Conservation (phyloP, 2,888 invertebrate genomes). For the Andrena praecox region DNA sequence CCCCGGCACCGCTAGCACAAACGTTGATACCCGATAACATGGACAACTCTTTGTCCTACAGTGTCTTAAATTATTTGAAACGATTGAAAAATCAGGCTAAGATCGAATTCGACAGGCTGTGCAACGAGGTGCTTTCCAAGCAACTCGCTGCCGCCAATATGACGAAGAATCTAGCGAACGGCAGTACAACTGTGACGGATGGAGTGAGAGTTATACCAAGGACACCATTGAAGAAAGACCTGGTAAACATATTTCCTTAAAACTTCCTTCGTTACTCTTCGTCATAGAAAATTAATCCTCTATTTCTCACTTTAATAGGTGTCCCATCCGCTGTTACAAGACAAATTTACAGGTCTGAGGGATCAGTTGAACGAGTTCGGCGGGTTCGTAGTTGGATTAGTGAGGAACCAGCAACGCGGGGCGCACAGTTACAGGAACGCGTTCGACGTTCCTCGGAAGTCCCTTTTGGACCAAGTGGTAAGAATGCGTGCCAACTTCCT, state of each 20-base stretch:
- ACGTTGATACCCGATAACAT: conserved; percentile 96
- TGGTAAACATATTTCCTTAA: conserved; percentile 85
- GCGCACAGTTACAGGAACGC: conserved; percentile 94
- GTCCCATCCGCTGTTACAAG: conserved; percentile 92
- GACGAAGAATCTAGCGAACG: conserved; percentile 80
- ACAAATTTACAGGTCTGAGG: conserved; percentile 92
- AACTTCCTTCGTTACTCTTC: background rate
- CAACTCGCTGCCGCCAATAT: conserved; percentile 83
- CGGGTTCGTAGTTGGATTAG: conserved; percentile 92
- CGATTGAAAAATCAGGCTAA: conserved; percentile 97
- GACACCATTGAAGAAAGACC: conserved; percentile 91
- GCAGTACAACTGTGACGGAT: conserved; percentile 87
- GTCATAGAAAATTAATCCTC: background rate
- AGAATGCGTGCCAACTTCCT: conserved; percentile 98
- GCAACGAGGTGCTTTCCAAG: conserved; percentile 91
- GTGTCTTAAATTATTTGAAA: conserved; percentile 97
- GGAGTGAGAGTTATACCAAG: conserved; percentile 91
- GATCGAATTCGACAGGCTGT: conserved; percentile 94
- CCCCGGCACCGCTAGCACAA: conserved; percentile 92
- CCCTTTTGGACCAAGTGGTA: conserved; percentile 96
- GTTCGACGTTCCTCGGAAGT: conserved; percentile 96
- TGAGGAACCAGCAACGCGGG: conserved; percentile 86
- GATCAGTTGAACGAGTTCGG: conserved; percentile 95
- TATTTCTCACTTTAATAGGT: conserved; percentile 69
- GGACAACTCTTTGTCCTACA: conserved; percentile 96